Conservation (phyloP, 2,888 invertebrate species). For the Griposia aprilina region DNA sequence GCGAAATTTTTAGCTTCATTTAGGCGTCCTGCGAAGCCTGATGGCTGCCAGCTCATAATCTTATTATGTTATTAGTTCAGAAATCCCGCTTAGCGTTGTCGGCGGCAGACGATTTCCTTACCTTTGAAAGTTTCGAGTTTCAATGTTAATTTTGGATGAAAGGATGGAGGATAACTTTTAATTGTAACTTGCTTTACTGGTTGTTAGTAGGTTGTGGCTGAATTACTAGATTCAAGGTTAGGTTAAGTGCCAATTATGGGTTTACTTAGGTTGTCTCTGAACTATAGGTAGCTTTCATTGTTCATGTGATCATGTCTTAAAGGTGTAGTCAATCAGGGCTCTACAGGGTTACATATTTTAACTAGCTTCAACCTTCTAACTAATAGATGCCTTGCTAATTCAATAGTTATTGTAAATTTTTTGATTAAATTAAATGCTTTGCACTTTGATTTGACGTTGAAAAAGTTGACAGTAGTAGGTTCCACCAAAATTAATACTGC, state of each 20-base stretch:
- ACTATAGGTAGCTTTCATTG: too few relatives aligned
- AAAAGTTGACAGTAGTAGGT: not conserved
- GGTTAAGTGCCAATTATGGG: conserved; percentile 33
- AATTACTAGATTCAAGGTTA: not conserved
- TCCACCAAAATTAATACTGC: not conserved
- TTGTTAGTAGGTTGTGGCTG: not conserved
- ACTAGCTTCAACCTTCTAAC: not conserved
- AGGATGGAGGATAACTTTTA: conserved; percentile 3
- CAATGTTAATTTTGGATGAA: conserved; percentile 35
- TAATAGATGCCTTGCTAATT: not conserved
- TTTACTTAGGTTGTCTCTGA: not conserved
- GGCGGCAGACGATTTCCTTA: conserved; percentile 41
- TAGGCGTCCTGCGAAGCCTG: conserved; percentile 68
- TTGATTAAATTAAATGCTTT: not conserved
- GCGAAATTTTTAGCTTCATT: conserved; percentile 72
- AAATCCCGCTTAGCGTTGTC: conserved; percentile 65
- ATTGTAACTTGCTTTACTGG: conserved; percentile 15
- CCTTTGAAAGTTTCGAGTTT: conserved; percentile 25
- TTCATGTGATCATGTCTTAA: not conserved
- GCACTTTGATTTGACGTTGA: not conserved
- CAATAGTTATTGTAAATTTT: not conserved
- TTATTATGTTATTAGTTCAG: conserved; percentile 74
- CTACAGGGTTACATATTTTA: not conserved
- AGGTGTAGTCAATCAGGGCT: not conserved
- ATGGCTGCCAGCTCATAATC: conserved; percentile 70